Evolutionary conservation across 2,888 invertebrate genomes (phyloP).

Genomic region (Meandrusa payeni): DNA sequence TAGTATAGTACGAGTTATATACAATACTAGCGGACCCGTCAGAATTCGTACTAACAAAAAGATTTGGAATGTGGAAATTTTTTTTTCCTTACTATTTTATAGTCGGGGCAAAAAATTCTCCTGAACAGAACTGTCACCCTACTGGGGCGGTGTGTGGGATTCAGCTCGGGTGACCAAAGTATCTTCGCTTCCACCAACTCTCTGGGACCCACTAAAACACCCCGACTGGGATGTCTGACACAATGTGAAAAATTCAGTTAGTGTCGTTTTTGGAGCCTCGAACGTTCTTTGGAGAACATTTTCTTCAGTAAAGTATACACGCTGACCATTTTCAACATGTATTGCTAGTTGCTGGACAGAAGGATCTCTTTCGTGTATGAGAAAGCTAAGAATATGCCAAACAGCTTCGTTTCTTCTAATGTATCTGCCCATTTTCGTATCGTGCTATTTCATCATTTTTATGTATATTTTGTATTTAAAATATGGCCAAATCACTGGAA

Average conservation of each 20-base stretch:
- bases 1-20: too few relatives aligned
- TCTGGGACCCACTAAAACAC: too few relatives aligned
- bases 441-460: constrained; percentile 24
- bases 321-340: constrained; percentile 27
- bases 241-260: constrained; percentile 24
- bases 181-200: too few relatives aligned
- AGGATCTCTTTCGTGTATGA: constrained; percentile 7
- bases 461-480: constrained; percentile 23
- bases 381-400: constrained; percentile 19
- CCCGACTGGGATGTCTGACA: too few relatives aligned
- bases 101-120: too few relatives aligned
- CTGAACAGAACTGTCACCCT: too few relatives aligned
- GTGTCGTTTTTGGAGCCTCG: constrained; percentile 7
- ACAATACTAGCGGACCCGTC: too few relatives aligned
- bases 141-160: too few relatives aligned
- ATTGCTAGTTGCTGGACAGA: constrained; percentile 19
- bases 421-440: constrained; percentile 26
- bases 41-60: too few relatives aligned
- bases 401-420: constrained; percentile 27
- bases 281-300: constrained; percentile 23
- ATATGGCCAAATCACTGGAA: constrained; percentile 5
- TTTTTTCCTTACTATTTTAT: too few relatives aligned
- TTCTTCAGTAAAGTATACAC: constrained; percentile 25
- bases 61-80: too few relatives aligned
- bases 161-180: too few relatives aligned